Conservation (phyloP, 2,797 vertebrate species). For the Rhinatrema bivittatum region DNA sequence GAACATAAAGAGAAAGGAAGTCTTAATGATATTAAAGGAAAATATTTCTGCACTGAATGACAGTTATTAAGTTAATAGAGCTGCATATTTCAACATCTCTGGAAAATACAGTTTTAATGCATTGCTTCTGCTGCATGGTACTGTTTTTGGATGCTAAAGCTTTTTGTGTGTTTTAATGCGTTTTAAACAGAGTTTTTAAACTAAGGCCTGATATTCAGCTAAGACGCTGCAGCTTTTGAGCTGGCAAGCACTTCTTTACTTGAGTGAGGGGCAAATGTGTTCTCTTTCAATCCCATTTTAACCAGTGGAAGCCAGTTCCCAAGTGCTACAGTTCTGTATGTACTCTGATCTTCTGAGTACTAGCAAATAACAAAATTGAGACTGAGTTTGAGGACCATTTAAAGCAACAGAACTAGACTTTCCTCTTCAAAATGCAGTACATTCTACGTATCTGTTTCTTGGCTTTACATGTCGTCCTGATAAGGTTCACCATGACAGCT, state of each 20-base stretch:
- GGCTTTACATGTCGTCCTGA: too few relatives aligned
- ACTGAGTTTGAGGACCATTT: too few relatives aligned
- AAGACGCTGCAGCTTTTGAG: conserved; percentile 1
- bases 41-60: conserved; percentile 49
- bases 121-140: conserved; percentile 21
- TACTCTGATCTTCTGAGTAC: too few relatives aligned
- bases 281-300: too few relatives aligned
- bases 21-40: conserved; percentile 52
- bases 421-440: too few relatives aligned
- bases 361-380: too few relatives aligned
- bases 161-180: conserved; percentile 14
- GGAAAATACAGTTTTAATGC: conserved; percentile 24
- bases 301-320: too few relatives aligned
- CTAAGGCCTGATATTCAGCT: background rate
- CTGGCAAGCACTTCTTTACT: conserved; percentile 1
- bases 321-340: too few relatives aligned
- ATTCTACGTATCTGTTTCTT: too few relatives aligned
- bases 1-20: conserved; percentile 45
- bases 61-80: conserved; percentile 52
- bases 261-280: conserved; percentile 3
- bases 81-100: conserved; percentile 27
- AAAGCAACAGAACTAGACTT: too few relatives aligned
- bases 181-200: conserved; percentile 21
- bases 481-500: too few relatives aligned
- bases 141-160: conserved; percentile 18